These are phyloP conservation scores for Seladonia tumulorum DNA, from an alignment of 2,888 invertebrate species.

Conservation along the genomic window DNA sequence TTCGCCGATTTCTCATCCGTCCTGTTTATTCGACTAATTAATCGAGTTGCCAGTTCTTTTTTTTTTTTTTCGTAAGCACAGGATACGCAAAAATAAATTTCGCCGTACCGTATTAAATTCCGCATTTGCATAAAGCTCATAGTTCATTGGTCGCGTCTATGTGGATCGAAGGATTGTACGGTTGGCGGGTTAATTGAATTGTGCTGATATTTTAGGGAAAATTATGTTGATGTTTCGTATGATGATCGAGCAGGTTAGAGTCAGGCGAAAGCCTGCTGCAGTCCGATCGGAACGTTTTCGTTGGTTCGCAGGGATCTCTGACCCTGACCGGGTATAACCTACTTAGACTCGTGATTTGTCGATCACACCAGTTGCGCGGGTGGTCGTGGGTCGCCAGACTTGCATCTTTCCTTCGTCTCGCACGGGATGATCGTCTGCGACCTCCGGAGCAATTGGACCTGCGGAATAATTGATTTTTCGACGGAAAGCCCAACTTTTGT, in stretches of 20 bases:
- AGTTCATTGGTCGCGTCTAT: neutral
- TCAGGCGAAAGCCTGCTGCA: neutral
- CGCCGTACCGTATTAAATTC: neutral
- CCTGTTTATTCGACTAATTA: neutral
- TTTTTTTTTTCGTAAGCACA: neutral
- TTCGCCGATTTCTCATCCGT: neutral
- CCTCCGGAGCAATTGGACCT: neutral
- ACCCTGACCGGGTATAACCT: constrained; percentile 76
- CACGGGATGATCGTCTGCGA: neutral
- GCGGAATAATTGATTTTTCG: neutral
- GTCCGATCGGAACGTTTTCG: constrained; percentile 35
- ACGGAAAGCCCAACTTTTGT: neutral
- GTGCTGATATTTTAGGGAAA: neutral
- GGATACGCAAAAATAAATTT: neutral
- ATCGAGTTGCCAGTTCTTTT: neutral
- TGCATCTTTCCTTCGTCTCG: constrained; percentile 7
- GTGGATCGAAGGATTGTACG: neutral
- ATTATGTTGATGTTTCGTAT: neutral
- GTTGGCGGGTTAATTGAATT: neutral
- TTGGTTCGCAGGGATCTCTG: constrained; percentile 68
- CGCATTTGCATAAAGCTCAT: neutral
- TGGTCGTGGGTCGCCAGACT: constrained; percentile 24
- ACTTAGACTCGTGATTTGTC: constrained; percentile 68
- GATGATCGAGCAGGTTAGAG: neutral
- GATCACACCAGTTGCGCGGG: constrained; percentile 61